Conservation (phyloP, 92 coral and sea anemone species). For the Blastomussa wellsi region DNA sequence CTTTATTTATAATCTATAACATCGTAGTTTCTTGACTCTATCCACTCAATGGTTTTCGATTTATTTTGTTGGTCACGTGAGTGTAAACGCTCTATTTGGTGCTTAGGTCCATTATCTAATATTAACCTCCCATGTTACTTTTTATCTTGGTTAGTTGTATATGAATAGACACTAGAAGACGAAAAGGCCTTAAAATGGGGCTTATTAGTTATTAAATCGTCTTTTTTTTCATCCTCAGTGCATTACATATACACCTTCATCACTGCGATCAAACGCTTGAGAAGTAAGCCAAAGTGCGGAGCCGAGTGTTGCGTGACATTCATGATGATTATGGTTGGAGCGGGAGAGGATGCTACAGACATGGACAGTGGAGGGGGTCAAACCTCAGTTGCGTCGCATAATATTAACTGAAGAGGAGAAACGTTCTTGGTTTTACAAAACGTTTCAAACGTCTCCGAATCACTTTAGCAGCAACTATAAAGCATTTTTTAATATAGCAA, state of each 20-base stretch:
- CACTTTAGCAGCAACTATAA: background rate
- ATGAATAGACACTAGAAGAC: background rate
- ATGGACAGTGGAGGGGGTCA: slow-evolving; percentile 9
- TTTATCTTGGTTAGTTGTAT: background rate
- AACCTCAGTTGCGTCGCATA: background rate
- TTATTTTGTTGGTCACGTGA: background rate
- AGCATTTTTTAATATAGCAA: background rate
- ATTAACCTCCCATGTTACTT: background rate
- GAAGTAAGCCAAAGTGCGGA: slow-evolving; percentile 34
- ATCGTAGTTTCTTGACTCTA: too few species aligned
- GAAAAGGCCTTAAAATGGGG: background rate
- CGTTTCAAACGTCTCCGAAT: background rate
- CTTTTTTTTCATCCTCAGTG: slow-evolving; percentile 8
- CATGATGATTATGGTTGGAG: slow-evolving; percentile 33
- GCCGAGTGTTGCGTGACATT: slow-evolving; percentile 43
- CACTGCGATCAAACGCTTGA: slow-evolving; percentile 33
- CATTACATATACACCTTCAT: slow-evolving; percentile 25
- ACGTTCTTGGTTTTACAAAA: background rate
- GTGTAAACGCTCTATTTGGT: too few species aligned
- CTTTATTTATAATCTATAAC: too few species aligned
- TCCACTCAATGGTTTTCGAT: too few species aligned
- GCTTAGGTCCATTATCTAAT: too few species aligned
- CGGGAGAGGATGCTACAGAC: slow-evolving; percentile 35
- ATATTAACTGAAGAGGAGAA: background rate
- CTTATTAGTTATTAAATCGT: background rate